Percentiles rank a stretch among this genome's conserved stretches.
These are phyloP conservation scores for Chionodraco myersi DNA, from an alignment of 2,113 vertebrate genomes.

Conservation along the genomic window DNA sequence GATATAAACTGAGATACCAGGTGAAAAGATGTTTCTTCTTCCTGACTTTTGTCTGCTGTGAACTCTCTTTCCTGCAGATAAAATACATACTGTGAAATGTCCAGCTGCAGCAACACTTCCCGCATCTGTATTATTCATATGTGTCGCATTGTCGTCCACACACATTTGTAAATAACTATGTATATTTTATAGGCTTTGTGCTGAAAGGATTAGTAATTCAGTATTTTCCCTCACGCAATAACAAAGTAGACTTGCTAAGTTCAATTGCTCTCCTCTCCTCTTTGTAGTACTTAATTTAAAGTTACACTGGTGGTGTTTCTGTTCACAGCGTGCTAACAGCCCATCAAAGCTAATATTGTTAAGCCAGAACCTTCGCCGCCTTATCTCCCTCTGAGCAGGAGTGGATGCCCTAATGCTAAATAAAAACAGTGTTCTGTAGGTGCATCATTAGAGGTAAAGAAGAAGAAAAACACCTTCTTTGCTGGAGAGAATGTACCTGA, in stretches of 20 bases:
- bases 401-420: conserved; percentile 34
- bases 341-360: conserved; percentile 46
- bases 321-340: conserved; percentile 17
- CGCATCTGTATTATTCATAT: conserved; percentile 76
- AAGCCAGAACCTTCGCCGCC: neutral
- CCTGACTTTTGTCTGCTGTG: conserved; percentile 11
- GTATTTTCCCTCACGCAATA: conserved; percentile 58
- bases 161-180: conserved; percentile 76
- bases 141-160: conserved; percentile 62
- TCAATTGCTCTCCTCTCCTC: conserved; percentile 24
- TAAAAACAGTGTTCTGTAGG: conserved; percentile 42
- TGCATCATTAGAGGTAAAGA: conserved; percentile 20
- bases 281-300: conserved; percentile 19
- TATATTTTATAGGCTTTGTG: conserved; percentile 78
- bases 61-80: conserved; percentile 18
- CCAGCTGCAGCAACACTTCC: conserved; percentile 54
- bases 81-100: conserved; percentile 41
- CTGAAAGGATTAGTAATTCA: conserved; percentile 77
- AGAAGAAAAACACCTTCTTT: conserved; percentile 15
- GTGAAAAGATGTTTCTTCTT: conserved; percentile 32
- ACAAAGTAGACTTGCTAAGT: conserved; percentile 31
- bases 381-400: conserved; percentile 25
- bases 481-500: conserved; percentile 30
- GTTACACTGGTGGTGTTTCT: neutral
- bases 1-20: conserved; percentile 1